Percentiles rank a stretch among this genome's conserved stretches.
These are phyloP conservation scores for Melanotaenia nigrans DNA, from an alignment of 2,797 vertebrate species.

Conservation along the genomic window DNA sequence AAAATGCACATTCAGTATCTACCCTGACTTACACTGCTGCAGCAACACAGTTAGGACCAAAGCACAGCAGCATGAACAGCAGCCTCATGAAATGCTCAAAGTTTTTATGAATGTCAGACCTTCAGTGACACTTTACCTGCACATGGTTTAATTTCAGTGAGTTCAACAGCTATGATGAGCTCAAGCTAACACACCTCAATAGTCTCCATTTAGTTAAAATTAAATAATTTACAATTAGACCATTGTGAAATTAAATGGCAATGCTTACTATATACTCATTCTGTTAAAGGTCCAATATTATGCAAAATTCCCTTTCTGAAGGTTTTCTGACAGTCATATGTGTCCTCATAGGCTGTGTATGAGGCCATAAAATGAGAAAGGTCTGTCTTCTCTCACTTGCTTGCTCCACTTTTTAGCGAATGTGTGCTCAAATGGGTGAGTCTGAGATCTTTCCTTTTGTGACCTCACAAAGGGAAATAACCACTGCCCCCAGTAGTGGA, in stretches of 20 bases:
- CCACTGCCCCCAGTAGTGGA: no score
- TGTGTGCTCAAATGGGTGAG: no score
- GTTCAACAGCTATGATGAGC: conserved; percentile 5
- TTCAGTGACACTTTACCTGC: background rate
- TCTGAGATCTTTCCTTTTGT: no score
- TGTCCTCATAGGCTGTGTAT: no score
- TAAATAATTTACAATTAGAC: no score
- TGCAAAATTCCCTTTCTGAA: no score
- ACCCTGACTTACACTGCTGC: conserved; percentile 4
- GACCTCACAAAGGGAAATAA: no score
- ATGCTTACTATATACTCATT: background rate
- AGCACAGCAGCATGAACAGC: conserved; percentile 1
- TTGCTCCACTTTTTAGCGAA: no score
- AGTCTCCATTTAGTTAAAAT: background rate
- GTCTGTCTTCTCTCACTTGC: no score
- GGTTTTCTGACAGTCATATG: no score
- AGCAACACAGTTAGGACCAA: background rate
- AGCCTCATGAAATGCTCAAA: background rate
- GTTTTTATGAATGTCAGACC: conserved; percentile 5
- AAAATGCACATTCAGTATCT: background rate
- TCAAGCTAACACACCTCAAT: background rate
- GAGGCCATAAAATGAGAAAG: no score
- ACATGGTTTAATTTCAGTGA: background rate
- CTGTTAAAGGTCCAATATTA: no score
- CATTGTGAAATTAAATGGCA: background rate